A percentile compares a stretch with the other conserved stretches of the same genome.
Evolutionary conservation across 1,140 invertebrate species (phyloP).

Genomic region (Drosophila varians): DNA sequence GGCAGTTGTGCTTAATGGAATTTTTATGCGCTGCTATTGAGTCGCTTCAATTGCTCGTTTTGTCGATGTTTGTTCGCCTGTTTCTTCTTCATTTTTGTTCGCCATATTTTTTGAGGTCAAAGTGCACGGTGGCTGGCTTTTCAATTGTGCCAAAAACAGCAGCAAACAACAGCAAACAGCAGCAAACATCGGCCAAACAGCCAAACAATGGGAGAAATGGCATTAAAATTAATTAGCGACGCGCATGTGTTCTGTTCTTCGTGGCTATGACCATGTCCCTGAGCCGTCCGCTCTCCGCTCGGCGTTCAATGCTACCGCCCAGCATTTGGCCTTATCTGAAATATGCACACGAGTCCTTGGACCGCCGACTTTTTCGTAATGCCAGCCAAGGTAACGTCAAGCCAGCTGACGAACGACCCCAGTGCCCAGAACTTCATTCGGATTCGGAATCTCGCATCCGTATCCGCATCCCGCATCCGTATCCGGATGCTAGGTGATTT

Average conservation of each 20-base stretch:
- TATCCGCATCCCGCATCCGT: constrained; percentile 5
- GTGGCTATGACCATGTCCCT: constrained; percentile 66
- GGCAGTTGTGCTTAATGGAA: constrained; percentile 75
- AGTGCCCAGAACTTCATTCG: constrained; percentile 26
- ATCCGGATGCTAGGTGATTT: constrained; percentile 46
- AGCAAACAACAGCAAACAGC: constrained; percentile 8
- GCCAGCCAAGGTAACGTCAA: constrained; percentile 58
- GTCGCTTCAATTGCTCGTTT: constrained; percentile 53
- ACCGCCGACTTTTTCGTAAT: constrained; percentile 64
- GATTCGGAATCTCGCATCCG: constrained; percentile 15
- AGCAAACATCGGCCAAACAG: background rate
- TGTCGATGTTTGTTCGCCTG: constrained; percentile 26
- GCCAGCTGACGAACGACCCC: constrained; percentile 44
- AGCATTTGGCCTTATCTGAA: constrained; percentile 80
- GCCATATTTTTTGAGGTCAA: constrained; percentile 63
- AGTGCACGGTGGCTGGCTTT: constrained; percentile 58
- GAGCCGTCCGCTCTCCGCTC: constrained; percentile 31
- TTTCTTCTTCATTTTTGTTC: constrained; percentile 2
- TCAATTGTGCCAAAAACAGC: constrained; percentile 34
- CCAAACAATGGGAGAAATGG: constrained; percentile 53
- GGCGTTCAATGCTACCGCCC: constrained; percentile 48
- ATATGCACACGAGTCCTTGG: constrained; percentile 76
- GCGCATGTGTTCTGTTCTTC: constrained; percentile 55
- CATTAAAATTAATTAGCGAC: constrained; percentile 76
- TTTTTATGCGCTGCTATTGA: constrained; percentile 67